These are phyloP conservation scores for Emesis russula DNA, from an alignment of 2,888 invertebrate genomes.

Conservation along the genomic window DNA sequence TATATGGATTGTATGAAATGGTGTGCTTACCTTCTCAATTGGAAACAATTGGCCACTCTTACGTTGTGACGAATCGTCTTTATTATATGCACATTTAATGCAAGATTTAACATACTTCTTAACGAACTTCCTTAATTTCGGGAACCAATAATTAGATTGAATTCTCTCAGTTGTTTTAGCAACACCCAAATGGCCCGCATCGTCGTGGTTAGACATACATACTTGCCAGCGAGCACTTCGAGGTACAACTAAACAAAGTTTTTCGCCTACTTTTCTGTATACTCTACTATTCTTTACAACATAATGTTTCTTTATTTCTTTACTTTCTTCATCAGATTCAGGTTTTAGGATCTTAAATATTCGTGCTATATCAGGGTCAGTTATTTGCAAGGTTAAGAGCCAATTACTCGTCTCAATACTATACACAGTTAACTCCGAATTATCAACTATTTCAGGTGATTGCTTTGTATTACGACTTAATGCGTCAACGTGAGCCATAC, in stretches of 20 bases:
- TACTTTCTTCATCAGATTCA: constrained; percentile 46
- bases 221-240: constrained; percentile 87
- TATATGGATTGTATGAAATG: too few species aligned
- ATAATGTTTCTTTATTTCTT: constrained; percentile 66
- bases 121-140: constrained; percentile 90
- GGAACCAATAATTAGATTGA: constrained; percentile 91
- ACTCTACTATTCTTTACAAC: constrained; percentile 63
- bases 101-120: constrained; percentile 91
- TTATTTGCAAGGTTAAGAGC: too few species aligned
- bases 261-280: constrained; percentile 59
- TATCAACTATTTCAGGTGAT: too few species aligned
- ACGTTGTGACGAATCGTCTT: too few species aligned
- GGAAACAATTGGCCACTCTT: too few species aligned
- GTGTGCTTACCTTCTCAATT: too few species aligned
- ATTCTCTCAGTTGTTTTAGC: constrained; percentile 89
- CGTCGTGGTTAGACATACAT: constrained; percentile 90
- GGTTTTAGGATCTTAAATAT: neutral
- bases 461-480: too few species aligned
- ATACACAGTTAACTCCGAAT: too few species aligned
- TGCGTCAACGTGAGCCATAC: too few species aligned
- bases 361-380: too few species aligned
- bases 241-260: constrained; percentile 89
- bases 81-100: constrained; percentile 85
- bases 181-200: constrained; percentile 90
- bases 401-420: too few species aligned